phyloP scores from a whole-genome alignment of 2,113 vertebrate genomes.

The Cyanoramphus novaezelandiae region DNA sequence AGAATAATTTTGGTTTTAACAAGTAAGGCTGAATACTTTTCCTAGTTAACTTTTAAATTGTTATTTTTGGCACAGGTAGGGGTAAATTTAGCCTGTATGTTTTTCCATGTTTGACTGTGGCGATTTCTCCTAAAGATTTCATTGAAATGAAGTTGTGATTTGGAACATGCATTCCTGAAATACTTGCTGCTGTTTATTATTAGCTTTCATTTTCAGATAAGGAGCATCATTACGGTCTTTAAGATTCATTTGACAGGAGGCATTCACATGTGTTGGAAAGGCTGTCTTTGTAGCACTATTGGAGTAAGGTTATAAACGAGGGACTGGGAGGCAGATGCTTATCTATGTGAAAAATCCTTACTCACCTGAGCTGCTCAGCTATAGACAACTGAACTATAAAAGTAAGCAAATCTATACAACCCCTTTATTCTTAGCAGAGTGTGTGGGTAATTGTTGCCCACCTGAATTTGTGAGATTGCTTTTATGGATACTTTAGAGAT shows the following conservation, averaged over 20 bases:
- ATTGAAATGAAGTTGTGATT: not conserved
- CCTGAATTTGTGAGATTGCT: not conserved
- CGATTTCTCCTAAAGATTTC: not conserved
- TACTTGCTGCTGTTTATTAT: not conserved
- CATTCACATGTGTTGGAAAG: not conserved
- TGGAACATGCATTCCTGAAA: not conserved
- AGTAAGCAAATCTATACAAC: not conserved
- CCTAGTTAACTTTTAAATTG: not conserved
- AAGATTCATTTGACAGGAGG: conserved; percentile 23
- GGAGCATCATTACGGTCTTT: not conserved
- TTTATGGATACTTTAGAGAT: not conserved
- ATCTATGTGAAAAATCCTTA: not conserved
- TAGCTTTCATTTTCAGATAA: conserved; percentile 31
- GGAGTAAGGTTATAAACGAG: not conserved
- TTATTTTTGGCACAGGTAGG: not conserved
- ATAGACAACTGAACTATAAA: not conserved
- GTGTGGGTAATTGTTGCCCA: not conserved
- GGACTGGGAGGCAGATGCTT: conserved; percentile 8
- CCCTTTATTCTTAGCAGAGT: not conserved
- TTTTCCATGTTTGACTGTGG: not conserved
- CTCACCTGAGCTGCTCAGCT: not conserved
- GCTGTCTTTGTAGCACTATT: not conserved
- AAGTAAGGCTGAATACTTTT: not conserved
- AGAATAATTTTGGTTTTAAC: not conserved
- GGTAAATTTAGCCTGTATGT: not conserved